phyloP scores from a whole-genome alignment of 2,888 invertebrate genomes.

The Resseliella maxima region DNA sequence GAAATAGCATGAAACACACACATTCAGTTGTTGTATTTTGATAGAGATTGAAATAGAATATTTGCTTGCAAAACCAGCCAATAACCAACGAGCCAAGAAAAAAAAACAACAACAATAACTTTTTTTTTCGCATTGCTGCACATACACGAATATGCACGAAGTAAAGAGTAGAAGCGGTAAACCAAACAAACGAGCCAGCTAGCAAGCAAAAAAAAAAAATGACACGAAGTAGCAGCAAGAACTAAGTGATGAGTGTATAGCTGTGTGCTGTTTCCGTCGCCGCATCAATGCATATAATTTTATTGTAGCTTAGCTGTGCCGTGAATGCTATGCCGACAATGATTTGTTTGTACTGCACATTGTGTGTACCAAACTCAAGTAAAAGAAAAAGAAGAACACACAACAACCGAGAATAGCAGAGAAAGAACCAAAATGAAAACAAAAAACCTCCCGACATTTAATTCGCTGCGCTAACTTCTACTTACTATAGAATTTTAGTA shows the following conservation, averaged over 20 bases:
- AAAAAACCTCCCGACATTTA: slow-evolving; percentile 5
- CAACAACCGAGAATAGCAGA: neutral
- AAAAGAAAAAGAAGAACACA: neutral
- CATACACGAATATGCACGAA: neutral
- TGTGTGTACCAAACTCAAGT: neutral
- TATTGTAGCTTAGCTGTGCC: neutral
- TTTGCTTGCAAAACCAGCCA: neutral
- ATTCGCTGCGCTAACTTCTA: slow-evolving; percentile 21
- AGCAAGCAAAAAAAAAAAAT: neutral
- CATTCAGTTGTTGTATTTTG: slow-evolving; percentile 14
- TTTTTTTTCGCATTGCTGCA: slow-evolving; percentile 33
- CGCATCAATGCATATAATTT: slow-evolving; percentile 46
- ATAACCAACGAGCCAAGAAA: slow-evolving; percentile 26
- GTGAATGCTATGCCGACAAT: neutral
- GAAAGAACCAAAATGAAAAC: neutral
- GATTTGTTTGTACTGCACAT: slow-evolving; percentile 38
- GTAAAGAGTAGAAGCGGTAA: neutral
- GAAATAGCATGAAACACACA: neutral
- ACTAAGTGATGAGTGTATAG: slow-evolving; percentile 34
- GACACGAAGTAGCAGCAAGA: neutral
- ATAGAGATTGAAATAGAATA: slow-evolving; percentile 28
- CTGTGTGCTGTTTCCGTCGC: slow-evolving; percentile 49
- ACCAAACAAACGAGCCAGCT: neutral
- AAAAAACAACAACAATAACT: no score
- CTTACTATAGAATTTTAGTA: no score